A percentile compares a stretch with the other conserved stretches of the same genome.
Conservation (phyloP, 2,797 vertebrate genomes). For the Gallinago solitaria region DNA sequence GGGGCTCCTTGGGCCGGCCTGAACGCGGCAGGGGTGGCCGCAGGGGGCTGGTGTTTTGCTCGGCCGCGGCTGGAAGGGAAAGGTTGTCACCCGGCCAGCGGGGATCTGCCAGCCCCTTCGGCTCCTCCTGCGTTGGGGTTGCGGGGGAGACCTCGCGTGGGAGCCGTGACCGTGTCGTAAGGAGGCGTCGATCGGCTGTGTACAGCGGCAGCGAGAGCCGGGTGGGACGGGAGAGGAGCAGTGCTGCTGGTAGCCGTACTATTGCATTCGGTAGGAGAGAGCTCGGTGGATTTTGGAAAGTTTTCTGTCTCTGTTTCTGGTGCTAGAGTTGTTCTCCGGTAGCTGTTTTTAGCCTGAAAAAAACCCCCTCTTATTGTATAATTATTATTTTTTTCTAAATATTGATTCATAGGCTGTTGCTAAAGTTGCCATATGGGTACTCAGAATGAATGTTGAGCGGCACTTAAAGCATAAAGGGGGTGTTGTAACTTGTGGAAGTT, state of each 20-base stretch:
- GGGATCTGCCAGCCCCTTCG: too few species aligned
- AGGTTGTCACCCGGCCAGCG: too few species aligned
- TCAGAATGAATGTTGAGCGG: not conserved
- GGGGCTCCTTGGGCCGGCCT: not conserved
- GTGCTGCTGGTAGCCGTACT: not conserved
- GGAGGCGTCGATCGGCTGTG: not conserved
- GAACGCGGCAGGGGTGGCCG: too few species aligned
- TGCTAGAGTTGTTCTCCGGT: not conserved
- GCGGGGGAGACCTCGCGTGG: not conserved
- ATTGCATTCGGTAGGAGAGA: not conserved
- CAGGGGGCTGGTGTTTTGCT: too few species aligned
- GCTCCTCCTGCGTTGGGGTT: too few species aligned
- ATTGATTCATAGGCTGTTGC: not conserved
- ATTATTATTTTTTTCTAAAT: not conserved
- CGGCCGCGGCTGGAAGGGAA: not conserved
- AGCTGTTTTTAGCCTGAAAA: not conserved
- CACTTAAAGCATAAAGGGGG: not conserved
- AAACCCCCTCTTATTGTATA: not conserved
- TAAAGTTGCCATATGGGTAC: not conserved
- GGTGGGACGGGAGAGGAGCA: not conserved
- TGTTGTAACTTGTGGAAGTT: not conserved
- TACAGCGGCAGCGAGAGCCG: not conserved
- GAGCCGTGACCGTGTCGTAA: not conserved
- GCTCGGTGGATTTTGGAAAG: not conserved
- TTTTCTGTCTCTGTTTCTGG: not conserved